A percentile compares a stretch with the other conserved stretches of the same genome.
These are phyloP conservation scores for Sylvilagus floridanus DNA, from an alignment of 2,797 vertebrate species.

Conservation along the genomic window DNA sequence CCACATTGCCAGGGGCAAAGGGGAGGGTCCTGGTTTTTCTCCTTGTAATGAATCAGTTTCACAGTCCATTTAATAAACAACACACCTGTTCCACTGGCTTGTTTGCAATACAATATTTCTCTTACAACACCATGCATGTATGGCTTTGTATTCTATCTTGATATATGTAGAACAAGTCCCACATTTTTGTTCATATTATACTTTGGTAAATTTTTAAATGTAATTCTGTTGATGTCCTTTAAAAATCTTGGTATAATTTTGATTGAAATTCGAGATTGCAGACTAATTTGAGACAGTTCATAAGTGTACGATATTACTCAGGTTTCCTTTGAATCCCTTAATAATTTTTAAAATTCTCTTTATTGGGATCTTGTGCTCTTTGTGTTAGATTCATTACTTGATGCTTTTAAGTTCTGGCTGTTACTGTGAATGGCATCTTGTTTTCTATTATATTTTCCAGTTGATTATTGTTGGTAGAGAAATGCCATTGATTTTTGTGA, in stretches of 20 bases:
- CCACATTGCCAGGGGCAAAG: too few relatives aligned
- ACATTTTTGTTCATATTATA: background rate
- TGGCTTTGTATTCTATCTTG: background rate
- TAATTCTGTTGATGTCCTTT: constrained; percentile 28
- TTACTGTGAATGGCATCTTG: constrained; percentile 8
- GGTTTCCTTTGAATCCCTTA: background rate
- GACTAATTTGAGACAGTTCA: background rate
- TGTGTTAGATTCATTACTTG: background rate
- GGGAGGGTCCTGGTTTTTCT: background rate
- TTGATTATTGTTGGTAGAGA: constrained; percentile 47
- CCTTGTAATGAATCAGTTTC: background rate
- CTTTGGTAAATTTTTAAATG: constrained; percentile 21
- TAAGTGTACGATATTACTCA: background rate
- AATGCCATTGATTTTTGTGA: constrained; percentile 55
- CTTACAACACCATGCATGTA: background rate
- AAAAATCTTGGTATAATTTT: constrained; percentile 10
- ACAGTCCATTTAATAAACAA: background rate
- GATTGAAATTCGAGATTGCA: background rate
- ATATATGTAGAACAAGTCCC: background rate
- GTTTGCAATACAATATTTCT: background rate
- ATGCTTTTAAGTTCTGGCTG: constrained; percentile 37
- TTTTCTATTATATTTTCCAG: constrained; percentile 27
- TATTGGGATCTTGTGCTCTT: background rate
- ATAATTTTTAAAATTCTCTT: background rate
- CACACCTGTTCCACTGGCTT: background rate